phyloP scores from a whole-genome alignment of 2,888 invertebrate genomes.

The Smittia aterrima region DNA sequence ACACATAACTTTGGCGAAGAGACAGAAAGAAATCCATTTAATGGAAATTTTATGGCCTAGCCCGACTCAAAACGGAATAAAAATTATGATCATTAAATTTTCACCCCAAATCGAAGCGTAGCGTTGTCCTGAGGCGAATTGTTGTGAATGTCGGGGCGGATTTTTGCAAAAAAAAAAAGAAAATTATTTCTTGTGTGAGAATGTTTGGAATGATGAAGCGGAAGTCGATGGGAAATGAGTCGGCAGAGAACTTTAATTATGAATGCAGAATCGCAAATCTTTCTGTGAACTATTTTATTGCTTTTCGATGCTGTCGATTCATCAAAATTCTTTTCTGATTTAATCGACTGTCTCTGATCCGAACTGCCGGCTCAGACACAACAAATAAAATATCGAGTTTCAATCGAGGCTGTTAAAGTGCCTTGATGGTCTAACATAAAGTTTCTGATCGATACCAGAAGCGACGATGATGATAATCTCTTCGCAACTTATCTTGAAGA shows the following conservation, averaged over 20 bases:
- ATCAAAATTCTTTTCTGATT: too few species aligned
- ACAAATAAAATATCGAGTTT: too few species aligned
- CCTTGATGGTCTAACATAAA: neutral
- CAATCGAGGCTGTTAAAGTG: too few species aligned
- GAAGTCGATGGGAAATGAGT: slow-evolving; percentile 10
- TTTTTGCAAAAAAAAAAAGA: neutral
- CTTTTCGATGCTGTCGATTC: too few species aligned
- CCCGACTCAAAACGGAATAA: neutral
- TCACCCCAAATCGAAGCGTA: neutral
- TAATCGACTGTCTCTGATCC: too few species aligned
- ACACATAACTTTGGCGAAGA: neutral
- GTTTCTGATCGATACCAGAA: neutral
- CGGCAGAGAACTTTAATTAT: too few species aligned
- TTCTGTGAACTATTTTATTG: too few species aligned
- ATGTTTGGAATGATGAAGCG: neutral
- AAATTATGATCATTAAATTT: slow-evolving; percentile 24
- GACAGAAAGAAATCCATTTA: neutral
- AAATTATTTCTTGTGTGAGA: neutral
- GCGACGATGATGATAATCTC: neutral
- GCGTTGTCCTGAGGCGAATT: neutral
- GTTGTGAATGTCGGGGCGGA: neutral
- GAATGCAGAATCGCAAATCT: too few species aligned
- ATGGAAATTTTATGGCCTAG: slow-evolving; percentile 19
- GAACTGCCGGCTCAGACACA: too few species aligned
- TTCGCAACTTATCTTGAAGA: too few species aligned